Percentiles rank a stretch among this genome's conserved stretches.
phyloP scores from a whole-genome alignment of 2,888 invertebrate species.

The Lacanobia wlatinum region DNA sequence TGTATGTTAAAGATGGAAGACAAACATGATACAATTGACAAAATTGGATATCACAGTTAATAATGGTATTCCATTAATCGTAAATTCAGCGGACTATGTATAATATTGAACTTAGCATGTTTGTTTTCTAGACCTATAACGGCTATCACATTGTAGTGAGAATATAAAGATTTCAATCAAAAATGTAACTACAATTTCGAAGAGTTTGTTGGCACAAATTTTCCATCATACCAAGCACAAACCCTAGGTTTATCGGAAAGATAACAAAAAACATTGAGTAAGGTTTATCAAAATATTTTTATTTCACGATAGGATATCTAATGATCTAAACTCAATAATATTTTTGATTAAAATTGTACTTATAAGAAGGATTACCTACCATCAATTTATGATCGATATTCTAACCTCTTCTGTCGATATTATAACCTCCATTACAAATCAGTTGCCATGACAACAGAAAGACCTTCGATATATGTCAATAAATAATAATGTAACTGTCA shows the following conservation, averaged over 20 bases:
- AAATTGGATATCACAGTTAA: neutral
- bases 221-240: neutral
- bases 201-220: slow-evolving; percentile 14
- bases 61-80: neutral
- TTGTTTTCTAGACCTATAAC: slow-evolving; percentile 8
- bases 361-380: neutral
- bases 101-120: neutral
- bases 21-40: neutral
- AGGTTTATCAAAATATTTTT: slow-evolving; percentile 4
- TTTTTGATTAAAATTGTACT: neutral
- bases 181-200: neutral
- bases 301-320: neutral
- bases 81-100: neutral
- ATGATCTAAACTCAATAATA: neutral
- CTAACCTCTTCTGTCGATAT: neutral
- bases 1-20: neutral
- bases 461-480: neutral
- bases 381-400: no score
- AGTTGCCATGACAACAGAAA: no score
- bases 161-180: neutral
- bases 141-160: neutral
- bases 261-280: neutral
- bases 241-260: neutral
- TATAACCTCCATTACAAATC: neutral
- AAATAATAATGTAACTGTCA: neutral